phyloP scores from a whole-genome alignment of 2,888 invertebrate genomes.

The Pocota personata region DNA sequence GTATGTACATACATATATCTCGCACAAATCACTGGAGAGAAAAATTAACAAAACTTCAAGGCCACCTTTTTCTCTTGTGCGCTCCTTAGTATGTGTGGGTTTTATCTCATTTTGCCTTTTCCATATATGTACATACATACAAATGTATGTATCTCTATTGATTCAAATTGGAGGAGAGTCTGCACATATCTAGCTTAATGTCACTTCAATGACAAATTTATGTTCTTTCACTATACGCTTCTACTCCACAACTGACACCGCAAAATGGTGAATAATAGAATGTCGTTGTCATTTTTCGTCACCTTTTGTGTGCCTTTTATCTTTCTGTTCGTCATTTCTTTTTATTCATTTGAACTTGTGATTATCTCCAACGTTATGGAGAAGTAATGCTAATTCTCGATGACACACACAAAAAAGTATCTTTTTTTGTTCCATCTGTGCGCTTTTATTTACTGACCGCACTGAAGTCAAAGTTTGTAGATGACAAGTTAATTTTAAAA shows the following conservation, averaged over 20 bases:
- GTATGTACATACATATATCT: neutral
- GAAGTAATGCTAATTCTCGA: neutral
- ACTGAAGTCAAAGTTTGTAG: neutral
- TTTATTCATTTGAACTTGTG: constrained; percentile 3
- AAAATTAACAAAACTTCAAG: neutral
- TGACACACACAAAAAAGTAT: neutral
- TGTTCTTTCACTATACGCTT: constrained; percentile 20
- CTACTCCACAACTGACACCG: constrained; percentile 6
- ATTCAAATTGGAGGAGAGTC: neutral
- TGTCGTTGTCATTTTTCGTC: constrained; percentile 1
- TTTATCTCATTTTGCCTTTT: neutral
- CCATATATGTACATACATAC: neutral
- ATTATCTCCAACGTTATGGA: neutral
- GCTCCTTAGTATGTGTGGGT: neutral
- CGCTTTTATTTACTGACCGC: neutral
- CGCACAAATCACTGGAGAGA: neutral
- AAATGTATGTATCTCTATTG: neutral
- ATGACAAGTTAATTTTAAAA: neutral
- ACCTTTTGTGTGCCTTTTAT: neutral
- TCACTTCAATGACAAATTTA: constrained; percentile 47
- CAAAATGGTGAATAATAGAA: constrained; percentile 25
- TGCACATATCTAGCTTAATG: constrained; percentile 26
- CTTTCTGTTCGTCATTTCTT: neutral
- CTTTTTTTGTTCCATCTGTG: neutral
- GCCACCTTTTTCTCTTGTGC: neutral